A percentile compares a stretch with the other conserved stretches of the same genome.
phyloP scores from a whole-genome alignment of 2,888 invertebrate species.

The Pseudococcus longispinus region DNA sequence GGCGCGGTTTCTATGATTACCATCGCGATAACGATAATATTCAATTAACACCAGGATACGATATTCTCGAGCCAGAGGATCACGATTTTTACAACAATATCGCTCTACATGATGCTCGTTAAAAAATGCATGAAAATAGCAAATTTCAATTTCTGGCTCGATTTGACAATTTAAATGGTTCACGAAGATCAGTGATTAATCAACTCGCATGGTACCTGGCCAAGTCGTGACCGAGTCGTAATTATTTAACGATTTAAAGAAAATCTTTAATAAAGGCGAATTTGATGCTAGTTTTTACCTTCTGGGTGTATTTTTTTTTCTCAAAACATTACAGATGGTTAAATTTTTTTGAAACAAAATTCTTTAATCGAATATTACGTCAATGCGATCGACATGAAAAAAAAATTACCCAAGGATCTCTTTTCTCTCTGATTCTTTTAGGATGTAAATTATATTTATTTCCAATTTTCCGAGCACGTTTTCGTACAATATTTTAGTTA shows the following conservation, averaged over 20 bases:
- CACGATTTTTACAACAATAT: not conserved
- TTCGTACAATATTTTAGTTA: not conserved
- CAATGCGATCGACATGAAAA: not conserved
- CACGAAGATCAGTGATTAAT: not conserved
- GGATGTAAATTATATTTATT: not conserved
- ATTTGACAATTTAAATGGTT: not conserved
- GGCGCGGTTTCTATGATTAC: not conserved
- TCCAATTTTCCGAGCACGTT: not conserved
- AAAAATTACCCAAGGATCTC: not conserved
- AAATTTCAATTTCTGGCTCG: not conserved
- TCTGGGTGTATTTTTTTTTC: not conserved
- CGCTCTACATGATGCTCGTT: not conserved
- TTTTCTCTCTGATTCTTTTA: too few species aligned
- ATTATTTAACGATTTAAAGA: not conserved
- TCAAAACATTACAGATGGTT: not conserved
- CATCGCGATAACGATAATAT: not conserved
- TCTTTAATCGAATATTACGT: not conserved
- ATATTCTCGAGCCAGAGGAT: not conserved
- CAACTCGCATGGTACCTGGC: not conserved
- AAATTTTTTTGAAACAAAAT: not conserved
- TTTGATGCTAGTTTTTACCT: not conserved
- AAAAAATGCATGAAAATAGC: not conserved
- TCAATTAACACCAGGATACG: slow-evolving; percentile 9
- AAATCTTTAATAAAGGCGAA: not conserved
- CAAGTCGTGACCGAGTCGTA: slow-evolving; percentile 8